Evolutionary conservation across 2,888 invertebrate species (phyloP), one percentile per base, ranked within the genome.

Genomic region (Gari tellinella): DNA sequence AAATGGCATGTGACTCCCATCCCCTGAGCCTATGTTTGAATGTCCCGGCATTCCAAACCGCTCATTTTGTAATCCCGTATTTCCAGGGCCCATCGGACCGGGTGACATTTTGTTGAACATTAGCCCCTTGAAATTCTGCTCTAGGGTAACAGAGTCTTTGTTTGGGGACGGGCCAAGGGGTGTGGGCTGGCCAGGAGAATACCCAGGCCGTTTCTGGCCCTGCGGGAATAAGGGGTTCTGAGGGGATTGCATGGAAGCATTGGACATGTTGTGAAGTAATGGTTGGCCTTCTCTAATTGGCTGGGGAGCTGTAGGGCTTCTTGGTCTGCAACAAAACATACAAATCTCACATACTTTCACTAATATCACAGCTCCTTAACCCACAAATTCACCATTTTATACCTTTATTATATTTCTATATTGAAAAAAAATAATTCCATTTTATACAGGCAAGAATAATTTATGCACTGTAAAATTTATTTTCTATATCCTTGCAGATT

Each of bases 221-320:
- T 70, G 66, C 15, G 63, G 25, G 38, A 72, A 72, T 43, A 70
- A 55, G 2, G 55, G 48, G 14, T 51, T 67, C 48, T 74, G 74
- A 1, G 76, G 45, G n/a, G 57, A 45, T 10, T 45, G 23, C 57
- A 57, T 57, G 14, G 23, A 19, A 19, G 17, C 23, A 4, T 17
- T 48, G 17, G 19, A 17, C 17, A 48, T 48, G 23, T 48, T 23
- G 23, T 19, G 48, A 2, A 14, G 48, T 21, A 48, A 10, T 7
- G 31, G 10, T 10, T 31, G 31, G 10, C 31, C 31, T 7, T 31
- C 31, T 7, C 31, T 4, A 10, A 31, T 31, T 31, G 31, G 31
- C 31, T 7, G 4, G 5, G 31, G 31, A 7, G 31, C 31, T 31
- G 31, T 31, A 7, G 31, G 31, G 58, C 31, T 57, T 41, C 70